Percentiles rank a stretch among this genome's conserved stretches.
phyloP scores from a whole-genome alignment of 2,113 vertebrate species.

The Clarias gariepinus region DNA sequence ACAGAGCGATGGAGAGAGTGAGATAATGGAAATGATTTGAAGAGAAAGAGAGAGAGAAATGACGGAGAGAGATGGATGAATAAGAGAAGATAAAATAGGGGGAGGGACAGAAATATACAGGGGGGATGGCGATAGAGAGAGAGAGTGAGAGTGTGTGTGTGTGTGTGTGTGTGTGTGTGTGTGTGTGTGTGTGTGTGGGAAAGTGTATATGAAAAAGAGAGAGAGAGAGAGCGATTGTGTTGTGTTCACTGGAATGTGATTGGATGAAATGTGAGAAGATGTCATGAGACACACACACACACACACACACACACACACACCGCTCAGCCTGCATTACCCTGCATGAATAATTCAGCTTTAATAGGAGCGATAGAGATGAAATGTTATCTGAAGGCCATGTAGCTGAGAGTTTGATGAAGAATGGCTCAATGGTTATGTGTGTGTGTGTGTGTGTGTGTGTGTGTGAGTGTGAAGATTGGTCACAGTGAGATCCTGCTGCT shows the following conservation, averaged over 20 bases:
- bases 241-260: neutral
- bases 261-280: neutral
- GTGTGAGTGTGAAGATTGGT: neutral
- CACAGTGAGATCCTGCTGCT: neutral
- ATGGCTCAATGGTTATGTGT: constrained; percentile 43
- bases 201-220: neutral
- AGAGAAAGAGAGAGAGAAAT: neutral
- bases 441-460: no score
- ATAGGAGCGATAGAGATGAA: constrained; percentile 33
- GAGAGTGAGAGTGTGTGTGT: neutral
- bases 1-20: neutral
- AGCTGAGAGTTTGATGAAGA: constrained; percentile 59
- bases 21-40: neutral
- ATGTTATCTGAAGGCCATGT: constrained; percentile 51
- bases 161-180: neutral
- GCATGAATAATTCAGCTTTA: constrained; percentile 38
- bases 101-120: neutral
- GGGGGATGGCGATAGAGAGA: neutral
- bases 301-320: neutral
- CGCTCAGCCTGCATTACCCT: neutral
- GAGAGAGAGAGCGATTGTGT: neutral
- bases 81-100: neutral
- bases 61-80: neutral
- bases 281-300: neutral
- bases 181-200: neutral